Evolutionary conservation across 2,113 vertebrate genomes (phyloP).

Genomic region (Coptodon rendalli): DNA sequence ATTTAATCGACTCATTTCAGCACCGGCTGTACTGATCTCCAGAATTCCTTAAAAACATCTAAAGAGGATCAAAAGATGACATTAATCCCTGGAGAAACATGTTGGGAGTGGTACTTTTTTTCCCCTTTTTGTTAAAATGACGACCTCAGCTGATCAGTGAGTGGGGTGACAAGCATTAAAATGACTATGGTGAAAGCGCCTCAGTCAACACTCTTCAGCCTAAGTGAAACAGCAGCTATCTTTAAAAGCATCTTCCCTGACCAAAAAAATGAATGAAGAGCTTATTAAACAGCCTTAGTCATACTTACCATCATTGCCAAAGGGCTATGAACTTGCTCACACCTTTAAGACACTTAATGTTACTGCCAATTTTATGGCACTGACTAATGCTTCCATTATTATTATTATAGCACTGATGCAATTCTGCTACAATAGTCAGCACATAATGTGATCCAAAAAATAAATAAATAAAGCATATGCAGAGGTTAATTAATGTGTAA

Average conservation of each 20-base stretch:
- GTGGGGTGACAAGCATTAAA: slow-evolving; percentile 9
- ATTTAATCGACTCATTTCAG: not conserved
- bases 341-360: not conserved
- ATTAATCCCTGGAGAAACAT: not conserved
- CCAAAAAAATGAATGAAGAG: not conserved
- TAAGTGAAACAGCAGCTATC: not conserved
- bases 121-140: not conserved
- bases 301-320: not conserved
- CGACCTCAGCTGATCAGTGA: slow-evolving; percentile 29
- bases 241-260: not conserved
- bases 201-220: not conserved
- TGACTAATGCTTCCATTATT: not conserved
- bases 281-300: not conserved
- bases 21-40: not conserved
- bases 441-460: not conserved
- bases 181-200: not conserved
- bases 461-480: not conserved
- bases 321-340: not conserved
- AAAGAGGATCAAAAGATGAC: not conserved
- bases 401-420: not conserved
- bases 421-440: not conserved
- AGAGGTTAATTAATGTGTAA: not conserved
- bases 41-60: not conserved
- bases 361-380: not conserved
- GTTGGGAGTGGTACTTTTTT: not conserved